These are phyloP conservation scores for Mastacembelus armatus DNA, from an alignment of 2,797 vertebrate species.

Conservation along the genomic window DNA sequence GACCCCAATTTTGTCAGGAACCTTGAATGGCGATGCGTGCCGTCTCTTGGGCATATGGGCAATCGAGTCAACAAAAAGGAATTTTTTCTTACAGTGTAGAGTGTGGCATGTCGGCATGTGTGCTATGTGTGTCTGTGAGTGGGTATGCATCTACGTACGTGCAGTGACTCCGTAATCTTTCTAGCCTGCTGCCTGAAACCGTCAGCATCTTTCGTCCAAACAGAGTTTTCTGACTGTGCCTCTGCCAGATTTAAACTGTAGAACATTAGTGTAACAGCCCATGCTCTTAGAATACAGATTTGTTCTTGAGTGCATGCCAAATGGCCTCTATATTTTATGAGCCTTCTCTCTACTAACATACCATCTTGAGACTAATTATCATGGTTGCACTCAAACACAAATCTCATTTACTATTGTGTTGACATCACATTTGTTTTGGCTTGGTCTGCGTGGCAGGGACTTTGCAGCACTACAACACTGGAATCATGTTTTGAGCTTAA, in stretches of 20 bases:
- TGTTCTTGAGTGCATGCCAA: constrained; percentile 78
- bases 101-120: constrained; percentile 30
- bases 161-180: constrained; percentile 77
- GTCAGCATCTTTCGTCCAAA: constrained; percentile 76
- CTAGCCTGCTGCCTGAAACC: constrained; percentile 56
- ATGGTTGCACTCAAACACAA: constrained; percentile 78
- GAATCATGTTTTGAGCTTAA: constrained; percentile 57
- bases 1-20: constrained; percentile 75
- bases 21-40: constrained; percentile 55
- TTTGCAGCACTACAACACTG: constrained; percentile 43
- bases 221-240: constrained; percentile 72
- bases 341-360: constrained; percentile 75
- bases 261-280: constrained; percentile 81
- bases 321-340: constrained; percentile 82
- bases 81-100: constrained; percentile 36
- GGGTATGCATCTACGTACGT: constrained; percentile 30
- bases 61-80: constrained; percentile 66
- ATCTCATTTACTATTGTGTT: constrained; percentile 77
- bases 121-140: constrained; percentile 38
- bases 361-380: constrained; percentile 82
- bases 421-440: constrained; percentile 79
- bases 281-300: constrained; percentile 76
- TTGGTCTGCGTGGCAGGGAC: constrained; percentile 70
- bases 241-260: constrained; percentile 75
- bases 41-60: constrained; percentile 36